These are phyloP conservation scores for Carollia perspicillata DNA, from an alignment of 2,113 vertebrate genomes.

Conservation along the genomic window DNA sequence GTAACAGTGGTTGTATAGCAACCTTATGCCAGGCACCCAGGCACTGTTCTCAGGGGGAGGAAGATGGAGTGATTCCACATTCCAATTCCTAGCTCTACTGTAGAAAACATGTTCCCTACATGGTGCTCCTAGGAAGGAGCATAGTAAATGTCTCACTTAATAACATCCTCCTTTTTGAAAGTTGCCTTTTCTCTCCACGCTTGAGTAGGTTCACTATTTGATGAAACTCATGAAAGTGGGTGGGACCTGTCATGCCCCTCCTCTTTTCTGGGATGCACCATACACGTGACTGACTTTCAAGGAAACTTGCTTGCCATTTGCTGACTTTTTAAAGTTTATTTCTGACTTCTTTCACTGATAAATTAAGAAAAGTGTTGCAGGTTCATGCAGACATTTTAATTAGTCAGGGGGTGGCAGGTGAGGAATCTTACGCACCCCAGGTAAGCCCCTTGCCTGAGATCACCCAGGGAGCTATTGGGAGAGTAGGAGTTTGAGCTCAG, in stretches of 20 bases:
- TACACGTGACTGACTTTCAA: conserved; percentile 73
- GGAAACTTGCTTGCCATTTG: conserved; percentile 75
- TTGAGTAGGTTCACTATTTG: conserved; percentile 73
- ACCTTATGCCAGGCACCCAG: neutral
- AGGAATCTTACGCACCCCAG: neutral
- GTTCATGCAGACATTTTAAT: neutral
- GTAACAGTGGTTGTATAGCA: neutral
- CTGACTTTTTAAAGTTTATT: conserved; percentile 56
- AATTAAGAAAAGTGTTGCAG: conserved; percentile 64
- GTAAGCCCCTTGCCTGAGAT: neutral
- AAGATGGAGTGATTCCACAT: conserved; percentile 52
- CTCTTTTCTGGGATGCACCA: conserved; percentile 75
- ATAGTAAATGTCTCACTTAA: conserved; percentile 61
- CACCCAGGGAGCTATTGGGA: neutral
- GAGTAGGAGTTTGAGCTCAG: neutral
- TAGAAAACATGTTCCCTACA: conserved; percentile 73
- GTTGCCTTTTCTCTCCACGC: conserved; percentile 56
- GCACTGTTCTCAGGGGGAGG: neutral
- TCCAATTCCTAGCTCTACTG: conserved; percentile 63
- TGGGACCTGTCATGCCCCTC: conserved; percentile 61
- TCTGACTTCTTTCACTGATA: conserved; percentile 63
- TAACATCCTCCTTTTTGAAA: conserved; percentile 70
- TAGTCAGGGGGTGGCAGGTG: neutral
- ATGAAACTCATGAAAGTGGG: conserved; percentile 71
- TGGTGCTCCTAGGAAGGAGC: conserved; percentile 80